Conservation (phyloP, 2,888 invertebrate species). For the Chrysolina americana region DNA sequence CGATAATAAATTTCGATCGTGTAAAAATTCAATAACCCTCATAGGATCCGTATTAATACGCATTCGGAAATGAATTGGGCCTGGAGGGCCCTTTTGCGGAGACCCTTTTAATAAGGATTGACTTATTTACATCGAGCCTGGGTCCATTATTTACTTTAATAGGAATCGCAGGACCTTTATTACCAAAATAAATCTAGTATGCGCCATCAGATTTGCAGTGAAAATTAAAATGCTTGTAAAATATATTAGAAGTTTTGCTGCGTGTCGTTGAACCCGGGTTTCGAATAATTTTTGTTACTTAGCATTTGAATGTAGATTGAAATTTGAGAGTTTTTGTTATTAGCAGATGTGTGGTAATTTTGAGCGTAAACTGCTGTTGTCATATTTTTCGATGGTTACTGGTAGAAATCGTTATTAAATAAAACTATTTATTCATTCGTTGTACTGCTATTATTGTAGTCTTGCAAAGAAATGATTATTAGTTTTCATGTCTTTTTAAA, state of each 20-base stretch:
- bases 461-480: too few relatives aligned
- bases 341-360: neutral
- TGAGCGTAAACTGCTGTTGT: neutral
- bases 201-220: slow-evolving; percentile 48
- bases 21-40: slow-evolving; percentile 23
- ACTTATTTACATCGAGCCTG: slow-evolving; percentile 67
- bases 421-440: neutral
- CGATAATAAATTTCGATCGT: slow-evolving; percentile 9
- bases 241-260: slow-evolving; percentile 35
- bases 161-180: slow-evolving; percentile 67
- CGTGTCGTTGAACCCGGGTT: neutral
- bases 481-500: too few relatives aligned
- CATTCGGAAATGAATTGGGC: slow-evolving; percentile 22
- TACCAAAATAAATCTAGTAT: slow-evolving; percentile 64
- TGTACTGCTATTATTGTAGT: too few relatives aligned
- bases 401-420: neutral
- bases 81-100: slow-evolving; percentile 21
- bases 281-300: neutral
- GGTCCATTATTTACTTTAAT: slow-evolving; percentile 69
- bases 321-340: neutral
- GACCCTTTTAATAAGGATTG: slow-evolving; percentile 63
- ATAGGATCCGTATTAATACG: slow-evolving; percentile 11
- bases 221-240: slow-evolving; percentile 56
- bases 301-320: neutral
- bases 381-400: neutral